Evolutionary conservation across 2,888 invertebrate genomes (phyloP).

Genomic region (Campoplex nolae): DNA sequence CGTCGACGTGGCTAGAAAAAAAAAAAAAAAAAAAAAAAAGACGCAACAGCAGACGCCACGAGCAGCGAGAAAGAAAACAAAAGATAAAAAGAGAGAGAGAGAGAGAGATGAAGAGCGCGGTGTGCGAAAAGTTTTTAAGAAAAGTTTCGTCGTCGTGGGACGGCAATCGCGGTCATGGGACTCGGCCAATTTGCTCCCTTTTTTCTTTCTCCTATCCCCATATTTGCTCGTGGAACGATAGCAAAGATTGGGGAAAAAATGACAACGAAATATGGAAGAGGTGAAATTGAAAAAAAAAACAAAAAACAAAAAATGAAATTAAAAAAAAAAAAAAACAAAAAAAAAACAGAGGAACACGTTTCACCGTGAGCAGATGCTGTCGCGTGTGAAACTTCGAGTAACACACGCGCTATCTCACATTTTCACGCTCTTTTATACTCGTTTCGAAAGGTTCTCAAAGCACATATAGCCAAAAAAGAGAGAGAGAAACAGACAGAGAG

Average conservation of each 20-base stretch:
- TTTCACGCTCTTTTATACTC: constrained; percentile 60
- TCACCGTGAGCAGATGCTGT: constrained; percentile 56
- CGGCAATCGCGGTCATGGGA: constrained; percentile 59
- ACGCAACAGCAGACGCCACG: constrained; percentile 19
- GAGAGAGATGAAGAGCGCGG: background rate
- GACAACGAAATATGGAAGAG: constrained; percentile 3
- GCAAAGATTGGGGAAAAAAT: constrained; percentile 21
- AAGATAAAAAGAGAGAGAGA: background rate
- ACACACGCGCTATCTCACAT: constrained; percentile 39
- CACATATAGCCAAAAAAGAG: background rate
- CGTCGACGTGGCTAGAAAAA: constrained; percentile 4
- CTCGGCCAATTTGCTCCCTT: constrained; percentile 62
- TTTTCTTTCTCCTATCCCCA: background rate
- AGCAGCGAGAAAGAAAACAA: background rate
- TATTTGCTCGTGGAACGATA: constrained; percentile 30
- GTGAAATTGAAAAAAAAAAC: constrained; percentile 14
- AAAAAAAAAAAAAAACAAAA: constrained; percentile 25
- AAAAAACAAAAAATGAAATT: constrained; percentile 1
- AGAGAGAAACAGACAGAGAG: background rate
- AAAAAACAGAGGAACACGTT: constrained; percentile 3
- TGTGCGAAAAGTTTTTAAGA: constrained; percentile 45
- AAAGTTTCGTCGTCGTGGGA: constrained; percentile 50
- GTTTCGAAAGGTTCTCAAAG: constrained; percentile 43
- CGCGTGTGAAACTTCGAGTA: constrained; percentile 56
- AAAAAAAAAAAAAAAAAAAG: background rate